Evolutionary conservation across 2,797 vertebrate genomes (phyloP), one percentile per base, ranked within the genome.

Genomic region (Liparis tanakae): DNA sequence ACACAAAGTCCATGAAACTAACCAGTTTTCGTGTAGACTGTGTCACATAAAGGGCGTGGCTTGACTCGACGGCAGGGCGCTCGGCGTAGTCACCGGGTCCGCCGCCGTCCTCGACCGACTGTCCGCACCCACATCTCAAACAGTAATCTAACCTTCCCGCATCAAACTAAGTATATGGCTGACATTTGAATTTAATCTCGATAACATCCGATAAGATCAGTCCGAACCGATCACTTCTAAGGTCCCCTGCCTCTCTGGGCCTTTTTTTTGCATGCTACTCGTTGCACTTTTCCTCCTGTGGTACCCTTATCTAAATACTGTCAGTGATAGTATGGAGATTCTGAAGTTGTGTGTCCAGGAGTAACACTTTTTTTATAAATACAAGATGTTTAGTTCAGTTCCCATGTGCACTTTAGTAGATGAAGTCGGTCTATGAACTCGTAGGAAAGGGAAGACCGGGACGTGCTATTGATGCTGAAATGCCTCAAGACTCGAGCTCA

Each of bases 151-250:
- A 94, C 91, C 90, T 88, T 82, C 79, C 70, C 69, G 82, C 82
- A 85, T 92, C 89, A 89, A 85, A 84, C 79, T 79, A 85, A 90
- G 85, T 83, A 74, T 81, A 80, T 75, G 79, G 84, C 78, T 92
- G 93, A 90, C 89, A 91, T 95, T 94, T 93, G 80, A 90, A 93
- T 92, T 90, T 88, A 92, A 93, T 90, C 86, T 89, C 64, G 84
- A 91, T 90, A 91, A 88, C 88, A 90, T 91, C 88, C 84, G 92
- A 91, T 93, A 88, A 90, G 83, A 93, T 93, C 87, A 92, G 91
- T 88, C 88, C 80, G 87, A 92, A 88, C 87, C 85, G 88, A 94
- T 93, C 85, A 85, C 78, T 83, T 73, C 76, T 74, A 46, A 82
- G 81, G 66, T 78, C 68, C 56, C 44, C 36, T 68, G 67, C 68